These are phyloP conservation scores for Macrotrachela quadricornifera DNA, from an alignment of 1,140 invertebrate species.

Conservation along the genomic window DNA sequence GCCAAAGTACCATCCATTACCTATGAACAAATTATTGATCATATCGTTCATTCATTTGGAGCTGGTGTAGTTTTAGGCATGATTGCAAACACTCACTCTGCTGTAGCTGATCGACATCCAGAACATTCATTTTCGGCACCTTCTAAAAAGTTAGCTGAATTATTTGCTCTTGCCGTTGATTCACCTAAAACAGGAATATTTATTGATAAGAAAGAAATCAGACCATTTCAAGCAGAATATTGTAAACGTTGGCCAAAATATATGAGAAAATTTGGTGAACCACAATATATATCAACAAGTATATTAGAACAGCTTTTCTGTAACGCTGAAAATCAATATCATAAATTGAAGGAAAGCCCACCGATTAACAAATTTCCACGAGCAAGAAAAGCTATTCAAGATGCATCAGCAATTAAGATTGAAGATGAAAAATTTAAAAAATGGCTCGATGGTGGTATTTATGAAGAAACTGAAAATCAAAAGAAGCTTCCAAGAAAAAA, in stretches of 20 bases:
- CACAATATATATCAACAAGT: too few species aligned
- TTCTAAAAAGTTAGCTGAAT: not conserved
- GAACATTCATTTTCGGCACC: not conserved
- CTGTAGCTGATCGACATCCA: not conserved
- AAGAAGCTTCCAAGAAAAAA: too few species aligned
- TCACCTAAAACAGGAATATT: not conserved
- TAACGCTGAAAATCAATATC: too few species aligned
- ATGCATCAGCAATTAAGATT: too few species aligned
- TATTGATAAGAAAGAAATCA: not conserved
- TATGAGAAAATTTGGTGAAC: not conserved
- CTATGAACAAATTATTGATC: not conserved
- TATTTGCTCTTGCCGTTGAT: conserved; percentile 2
- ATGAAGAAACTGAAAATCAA: too few species aligned
- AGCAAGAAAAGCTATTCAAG: too few species aligned
- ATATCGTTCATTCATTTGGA: not conserved
- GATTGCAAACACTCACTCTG: not conserved
- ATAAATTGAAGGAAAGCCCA: too few species aligned
- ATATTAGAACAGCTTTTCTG: too few species aligned
- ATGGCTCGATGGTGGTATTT: too few species aligned
- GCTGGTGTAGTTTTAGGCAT: not conserved
- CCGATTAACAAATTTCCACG: too few species aligned
- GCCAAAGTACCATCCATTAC: too few species aligned
- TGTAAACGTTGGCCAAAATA: not conserved
- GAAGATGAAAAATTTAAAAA: too few species aligned
- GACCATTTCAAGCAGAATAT: not conserved